These are phyloP conservation scores for Tortrix viridana DNA, from an alignment of 2,888 invertebrate species.

Conservation along the genomic window DNA sequence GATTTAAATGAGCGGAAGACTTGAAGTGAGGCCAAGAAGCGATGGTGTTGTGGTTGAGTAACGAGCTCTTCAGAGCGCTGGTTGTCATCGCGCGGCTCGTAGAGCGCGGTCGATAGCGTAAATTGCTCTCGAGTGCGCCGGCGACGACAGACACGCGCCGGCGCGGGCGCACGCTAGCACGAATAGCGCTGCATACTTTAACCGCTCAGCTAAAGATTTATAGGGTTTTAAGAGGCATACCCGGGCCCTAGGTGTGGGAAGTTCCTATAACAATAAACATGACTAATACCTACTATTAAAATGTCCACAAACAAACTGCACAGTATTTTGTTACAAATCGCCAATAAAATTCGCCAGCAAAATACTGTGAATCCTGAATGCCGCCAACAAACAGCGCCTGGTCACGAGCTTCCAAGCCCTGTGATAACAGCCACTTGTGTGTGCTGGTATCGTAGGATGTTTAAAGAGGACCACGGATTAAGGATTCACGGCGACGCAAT, in stretches of 20 bases:
- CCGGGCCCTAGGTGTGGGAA: slow-evolving; percentile 34
- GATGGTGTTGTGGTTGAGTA: slow-evolving; percentile 16
- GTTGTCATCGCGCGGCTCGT: slow-evolving; percentile 72
- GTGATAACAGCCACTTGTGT: no score
- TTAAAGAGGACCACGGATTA: slow-evolving; percentile 58
- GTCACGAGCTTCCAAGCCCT: no score
- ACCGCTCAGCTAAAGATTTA: slow-evolving; percentile 64
- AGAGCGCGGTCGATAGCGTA: slow-evolving; percentile 67
- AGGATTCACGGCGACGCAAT: slow-evolving; percentile 82
- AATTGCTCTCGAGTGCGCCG: slow-evolving; percentile 68
- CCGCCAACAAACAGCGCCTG: no score
- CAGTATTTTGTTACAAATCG: slow-evolving; percentile 11
- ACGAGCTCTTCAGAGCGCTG: slow-evolving; percentile 39
- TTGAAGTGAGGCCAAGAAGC: slow-evolving; percentile 13
- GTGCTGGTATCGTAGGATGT: no score
- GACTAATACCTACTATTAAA: slow-evolving; percentile 19
- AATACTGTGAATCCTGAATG: slow-evolving; percentile 50
- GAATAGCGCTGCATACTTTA: slow-evolving; percentile 54
- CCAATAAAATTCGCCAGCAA: slow-evolving; percentile 61
- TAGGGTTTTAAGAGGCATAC: slow-evolving; percentile 56
- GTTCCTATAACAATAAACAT: slow-evolving; percentile 20
- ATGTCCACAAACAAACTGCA: slow-evolving; percentile 1
- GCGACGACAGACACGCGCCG: slow-evolving; percentile 67
- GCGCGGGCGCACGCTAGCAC: slow-evolving; percentile 46
- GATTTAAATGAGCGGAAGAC: not conserved